A percentile compares a stretch with the other conserved stretches of the same genome.
Evolutionary conservation across 2,113 vertebrate species (phyloP).

Genomic region (Notarius lentiginosus): DNA sequence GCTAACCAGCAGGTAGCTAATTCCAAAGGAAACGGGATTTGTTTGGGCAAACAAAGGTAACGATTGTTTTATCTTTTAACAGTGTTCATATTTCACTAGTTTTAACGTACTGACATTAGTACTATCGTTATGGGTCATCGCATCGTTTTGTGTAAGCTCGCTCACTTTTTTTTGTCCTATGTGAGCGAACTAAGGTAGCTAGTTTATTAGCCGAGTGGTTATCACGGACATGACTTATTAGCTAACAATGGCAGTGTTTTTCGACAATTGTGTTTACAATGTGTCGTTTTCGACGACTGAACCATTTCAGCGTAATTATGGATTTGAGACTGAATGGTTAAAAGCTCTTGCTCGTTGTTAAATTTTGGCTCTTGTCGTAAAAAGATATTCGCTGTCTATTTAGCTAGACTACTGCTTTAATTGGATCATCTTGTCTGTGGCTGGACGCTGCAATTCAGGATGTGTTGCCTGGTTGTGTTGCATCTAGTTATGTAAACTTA

Average conservation of each 20-base stretch:
- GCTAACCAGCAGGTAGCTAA: constrained; percentile 2
- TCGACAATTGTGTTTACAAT: too few species aligned
- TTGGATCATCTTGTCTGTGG: neutral
- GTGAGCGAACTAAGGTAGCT: neutral
- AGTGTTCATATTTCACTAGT: too few species aligned
- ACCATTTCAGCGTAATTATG: neutral
- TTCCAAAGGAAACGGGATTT: neutral
- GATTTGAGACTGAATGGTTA: too few species aligned
- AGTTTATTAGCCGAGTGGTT: neutral
- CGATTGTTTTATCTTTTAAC: too few species aligned
- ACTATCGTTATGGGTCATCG: too few species aligned
- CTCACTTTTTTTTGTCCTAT: neutral
- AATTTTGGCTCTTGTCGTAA: neutral
- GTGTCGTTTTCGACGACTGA: neutral
- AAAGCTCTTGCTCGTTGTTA: neutral
- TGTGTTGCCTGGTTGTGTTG: neutral
- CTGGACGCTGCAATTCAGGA: neutral
- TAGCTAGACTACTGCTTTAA: neutral
- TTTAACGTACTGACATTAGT: too few species aligned
- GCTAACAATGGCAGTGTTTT: neutral
- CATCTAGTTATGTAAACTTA: neutral
- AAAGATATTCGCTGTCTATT: neutral
- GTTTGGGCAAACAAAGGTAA: neutral
- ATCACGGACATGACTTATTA: constrained; percentile 1
- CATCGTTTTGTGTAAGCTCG: too few species aligned